Base-by-base conservation (phyloP, 2,113 vertebrate species). In the Sitta europaea region DNA sequence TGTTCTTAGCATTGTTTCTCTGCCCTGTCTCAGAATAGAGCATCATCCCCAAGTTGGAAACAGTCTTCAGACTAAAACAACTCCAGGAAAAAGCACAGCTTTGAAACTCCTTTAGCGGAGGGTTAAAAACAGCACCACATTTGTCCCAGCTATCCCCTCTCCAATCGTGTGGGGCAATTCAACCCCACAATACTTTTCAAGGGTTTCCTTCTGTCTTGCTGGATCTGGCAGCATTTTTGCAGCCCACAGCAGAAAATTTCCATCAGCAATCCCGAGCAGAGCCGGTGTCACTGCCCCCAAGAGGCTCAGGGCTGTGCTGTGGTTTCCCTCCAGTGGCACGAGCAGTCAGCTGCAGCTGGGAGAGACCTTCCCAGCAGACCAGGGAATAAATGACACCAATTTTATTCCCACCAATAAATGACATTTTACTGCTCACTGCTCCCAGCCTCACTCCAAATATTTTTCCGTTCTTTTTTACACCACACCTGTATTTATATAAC, bases 251-350 rank as follows among this genome's bases (percentile, higher is more conserved):
- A 36, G 72, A 4, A 5, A 0, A 35, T 29, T 74, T 10, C 90
- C 53, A 50, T 1, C 51, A 48, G 47, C 22, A 61, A 59, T 63
- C 9, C 13, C 3, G 2, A 33, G 0, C 90, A 16, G 36, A 76
- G 31, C 33, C 23, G 31, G 0, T 2, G 16, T 11, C n/a, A 0
- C 20, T 1, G 4, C 4, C 18, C 13, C 17, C 6, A 27, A 20
- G 53, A 5, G 0, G 29, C 11, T n/a, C 63, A 0, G 0, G 54
- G 15, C 79, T 0, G 20, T 11, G 94, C 84, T 21, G 54, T 45
- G 88, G 85, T 23, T 72, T 94, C 96, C 95, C 94, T 93, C 95
- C 93, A 94, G 94, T 17, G 95, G 96, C 77, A 76, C 0, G 3
- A 72, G 50, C 70, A 23, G 36, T 0, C 65, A 66, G 71, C 62